phyloP scores from a whole-genome alignment of 2,888 invertebrate genomes.

The Chaetoderma sp. region DNA sequence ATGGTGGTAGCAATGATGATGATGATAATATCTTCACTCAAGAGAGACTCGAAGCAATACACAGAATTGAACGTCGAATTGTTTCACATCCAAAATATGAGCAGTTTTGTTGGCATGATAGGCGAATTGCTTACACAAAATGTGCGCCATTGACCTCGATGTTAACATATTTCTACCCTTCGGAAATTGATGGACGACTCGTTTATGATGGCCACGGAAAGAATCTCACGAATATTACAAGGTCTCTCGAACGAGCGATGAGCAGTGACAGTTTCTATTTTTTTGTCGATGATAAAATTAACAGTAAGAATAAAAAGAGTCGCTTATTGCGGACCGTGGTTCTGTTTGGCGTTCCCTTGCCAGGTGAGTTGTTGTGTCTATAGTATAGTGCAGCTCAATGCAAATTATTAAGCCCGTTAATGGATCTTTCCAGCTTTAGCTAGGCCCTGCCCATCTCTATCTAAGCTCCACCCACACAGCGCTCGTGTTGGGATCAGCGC shows the following conservation, averaged over 20 bases:
- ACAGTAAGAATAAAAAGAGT: slow-evolving; percentile 48
- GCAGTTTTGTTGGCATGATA: slow-evolving; percentile 58
- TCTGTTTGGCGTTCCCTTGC: slow-evolving; percentile 59
- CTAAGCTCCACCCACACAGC: no score
- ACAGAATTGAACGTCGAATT: slow-evolving; percentile 55
- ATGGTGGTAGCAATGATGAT: slow-evolving; percentile 43
- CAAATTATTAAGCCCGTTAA: no score
- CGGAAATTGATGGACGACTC: slow-evolving; percentile 41
- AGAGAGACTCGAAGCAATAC: slow-evolving; percentile 51
- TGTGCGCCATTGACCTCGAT: slow-evolving; percentile 63
- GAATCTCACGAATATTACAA: slow-evolving; percentile 51
- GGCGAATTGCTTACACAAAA: slow-evolving; percentile 36
- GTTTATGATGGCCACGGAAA: slow-evolving; percentile 58
- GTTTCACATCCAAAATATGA: slow-evolving; percentile 47
- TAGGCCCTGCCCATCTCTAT: no score
- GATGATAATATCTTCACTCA: slow-evolving; percentile 57
- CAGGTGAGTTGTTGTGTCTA: slow-evolving; percentile 53
- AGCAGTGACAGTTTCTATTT: slow-evolving; percentile 58
- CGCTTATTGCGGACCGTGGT: slow-evolving; percentile 57
- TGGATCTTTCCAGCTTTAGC: no score
- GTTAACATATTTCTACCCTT: slow-evolving; percentile 62
- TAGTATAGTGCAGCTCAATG: no score
- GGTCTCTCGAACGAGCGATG: slow-evolving; percentile 57
- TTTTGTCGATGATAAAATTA: slow-evolving; percentile 60
- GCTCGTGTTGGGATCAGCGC: no score